Evolutionary conservation across 1,140 invertebrate species (phyloP), one percentile per base, ranked within the genome.

Genomic region (Nymphalis io): DNA sequence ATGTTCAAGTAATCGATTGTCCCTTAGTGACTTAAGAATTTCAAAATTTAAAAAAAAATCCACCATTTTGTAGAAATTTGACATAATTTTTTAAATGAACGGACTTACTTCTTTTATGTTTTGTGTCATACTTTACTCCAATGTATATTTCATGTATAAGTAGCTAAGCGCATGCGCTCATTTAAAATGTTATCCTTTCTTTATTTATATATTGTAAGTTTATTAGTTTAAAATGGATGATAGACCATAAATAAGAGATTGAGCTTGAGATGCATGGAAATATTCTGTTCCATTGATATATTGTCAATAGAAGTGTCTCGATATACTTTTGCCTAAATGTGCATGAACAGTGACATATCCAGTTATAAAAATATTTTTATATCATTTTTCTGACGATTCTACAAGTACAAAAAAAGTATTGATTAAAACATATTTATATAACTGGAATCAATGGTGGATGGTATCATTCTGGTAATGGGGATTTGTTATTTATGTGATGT

Each of bases 391-490:
- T 27, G 2, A 27, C 3, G 27, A 13, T 20, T n/a, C 11, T 33
- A 33, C 6, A 8, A 8, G 1, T 8, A 8, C 2, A 33, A 8
- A 33, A 8, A 33, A 33, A 33, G 2, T 33, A 3, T 33, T 33
- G 27, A 33, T 33, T n/a, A 10, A 15, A 38, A 15, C 3, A 40
- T 59, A 59, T 40, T 39, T 59, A 18, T 59, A 40, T 59, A 59
- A 59, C 38, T 40, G 57, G 10, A 40, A 20, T 33, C 27, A 55
- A 44, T 69, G 74, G 79, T 77, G 67, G n/a, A 71, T 63, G 75
- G 79, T 68, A 62, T 62, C 3, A 63, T 53, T 39, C 38, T 70
- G 68, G 69, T 71, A 44, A 72, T 70, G 66, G 74, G 39, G 48
- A 13, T 53, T 33, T 48, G 21, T n/a, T 44, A 44, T 44, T 38